phyloP scores from a whole-genome alignment of 2,113 vertebrate genomes.

The Apodemus sylvaticus region DNA sequence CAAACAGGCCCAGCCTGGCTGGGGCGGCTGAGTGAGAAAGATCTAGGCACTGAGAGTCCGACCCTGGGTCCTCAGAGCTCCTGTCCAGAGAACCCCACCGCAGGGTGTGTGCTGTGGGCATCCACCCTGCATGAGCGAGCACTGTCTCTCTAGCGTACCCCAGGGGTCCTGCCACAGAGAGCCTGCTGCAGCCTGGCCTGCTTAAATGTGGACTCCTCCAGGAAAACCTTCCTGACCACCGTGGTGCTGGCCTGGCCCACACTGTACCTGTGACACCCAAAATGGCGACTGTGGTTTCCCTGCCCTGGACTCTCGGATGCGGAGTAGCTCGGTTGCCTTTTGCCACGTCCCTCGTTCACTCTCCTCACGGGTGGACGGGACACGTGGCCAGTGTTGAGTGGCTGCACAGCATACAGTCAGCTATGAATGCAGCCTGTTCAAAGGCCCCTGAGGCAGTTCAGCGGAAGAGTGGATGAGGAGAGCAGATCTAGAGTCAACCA shows the following conservation, averaged over 20 bases:
- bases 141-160: not conserved
- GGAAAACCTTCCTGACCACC: not conserved
- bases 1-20: not conserved
- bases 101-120: not conserved
- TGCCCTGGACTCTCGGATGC: not conserved
- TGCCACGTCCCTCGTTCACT: not conserved
- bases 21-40: not conserved
- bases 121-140: not conserved
- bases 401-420: not conserved
- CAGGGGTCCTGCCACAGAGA: not conserved
- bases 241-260: not conserved
- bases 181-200: not conserved
- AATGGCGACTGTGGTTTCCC: not conserved
- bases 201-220: not conserved
- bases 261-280: not conserved
- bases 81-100: not conserved
- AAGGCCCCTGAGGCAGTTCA: not conserved
- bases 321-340: not conserved
- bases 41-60: not conserved
- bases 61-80: not conserved
- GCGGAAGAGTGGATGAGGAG: not conserved
- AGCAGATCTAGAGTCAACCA: not conserved
- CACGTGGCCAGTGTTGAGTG: not conserved
- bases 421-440: not conserved
- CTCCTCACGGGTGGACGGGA: not conserved